These are phyloP conservation scores for Bombus fervidus DNA, from an alignment of 1,140 invertebrate species.

Conservation along the genomic window DNA sequence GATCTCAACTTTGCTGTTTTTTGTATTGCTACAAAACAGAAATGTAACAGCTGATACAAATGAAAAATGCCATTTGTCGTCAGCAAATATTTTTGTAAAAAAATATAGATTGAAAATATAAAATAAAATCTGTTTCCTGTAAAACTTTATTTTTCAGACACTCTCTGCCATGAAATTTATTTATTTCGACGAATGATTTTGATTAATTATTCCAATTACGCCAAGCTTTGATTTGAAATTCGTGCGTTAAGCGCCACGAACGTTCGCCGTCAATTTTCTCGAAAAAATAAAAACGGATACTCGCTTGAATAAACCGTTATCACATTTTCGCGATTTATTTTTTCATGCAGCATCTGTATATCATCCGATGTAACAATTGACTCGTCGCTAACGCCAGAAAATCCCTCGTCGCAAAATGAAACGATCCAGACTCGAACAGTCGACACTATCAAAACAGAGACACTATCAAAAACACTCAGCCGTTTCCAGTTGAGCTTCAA, in stretches of 20 bases:
- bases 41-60: not conserved
- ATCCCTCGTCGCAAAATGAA: slow-evolving; percentile 14
- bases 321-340: not conserved
- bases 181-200: not conserved
- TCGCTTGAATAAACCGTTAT: slow-evolving; percentile 1
- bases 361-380: slow-evolving; percentile 29
- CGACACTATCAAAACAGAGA: not conserved
- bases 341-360: not conserved
- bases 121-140: not conserved
- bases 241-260: too few relatives aligned
- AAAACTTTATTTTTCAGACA: not conserved
- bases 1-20: too few relatives aligned
- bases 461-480: slow-evolving; percentile 20
- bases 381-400: slow-evolving; percentile 1
- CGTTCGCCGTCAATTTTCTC: not conserved
- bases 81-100: not conserved
- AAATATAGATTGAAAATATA: not conserved
- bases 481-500: not conserved
- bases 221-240: not conserved
- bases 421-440: not conserved
- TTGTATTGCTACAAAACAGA: not conserved
- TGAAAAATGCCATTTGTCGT: not conserved
- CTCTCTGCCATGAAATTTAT: not conserved
- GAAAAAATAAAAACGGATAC: not conserved
- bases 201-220: not conserved